Percentiles rank a stretch among this genome's conserved stretches.
phyloP scores from a whole-genome alignment of 2,888 invertebrate species.

The Meghimatium bilineatum region DNA sequence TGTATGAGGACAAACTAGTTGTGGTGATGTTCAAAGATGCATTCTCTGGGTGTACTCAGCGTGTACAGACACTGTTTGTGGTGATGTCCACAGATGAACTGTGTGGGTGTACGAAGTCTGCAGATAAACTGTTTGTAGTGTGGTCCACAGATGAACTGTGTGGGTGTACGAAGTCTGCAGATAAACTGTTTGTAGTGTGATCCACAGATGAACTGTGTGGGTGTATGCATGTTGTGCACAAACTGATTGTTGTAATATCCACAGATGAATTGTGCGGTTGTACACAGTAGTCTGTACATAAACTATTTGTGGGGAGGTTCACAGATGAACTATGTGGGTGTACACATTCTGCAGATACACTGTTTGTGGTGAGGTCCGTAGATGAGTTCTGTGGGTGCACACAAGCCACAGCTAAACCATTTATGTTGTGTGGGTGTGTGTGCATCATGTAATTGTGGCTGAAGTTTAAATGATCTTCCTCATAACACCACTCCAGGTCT shows the following conservation, averaged over 20 bases:
- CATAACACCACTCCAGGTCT: conserved; percentile 33
- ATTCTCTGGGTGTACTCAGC: no score
- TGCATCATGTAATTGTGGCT: background rate
- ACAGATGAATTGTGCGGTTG: background rate
- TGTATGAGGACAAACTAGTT: no score
- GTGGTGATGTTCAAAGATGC: no score
- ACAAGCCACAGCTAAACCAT: no score
- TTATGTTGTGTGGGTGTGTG: background rate
- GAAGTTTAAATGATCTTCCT: conserved; percentile 9
- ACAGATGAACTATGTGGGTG: conserved; percentile 6
- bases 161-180: background rate
- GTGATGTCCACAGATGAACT: background rate
- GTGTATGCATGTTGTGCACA: background rate
- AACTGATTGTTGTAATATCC: background rate
- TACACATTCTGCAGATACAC: background rate
- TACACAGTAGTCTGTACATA: background rate
- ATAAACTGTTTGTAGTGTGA: background rate
- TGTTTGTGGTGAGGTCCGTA: background rate
- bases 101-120: conserved; percentile 1
- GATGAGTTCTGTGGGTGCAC: background rate
- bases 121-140: background rate
- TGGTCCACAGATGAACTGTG: background rate
- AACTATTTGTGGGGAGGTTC: background rate
- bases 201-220: conserved; percentile 4
- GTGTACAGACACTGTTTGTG: no score